phyloP scores from a whole-genome alignment of 2,797 vertebrate genomes.

The Xiphorhynchus erythropygius region DNA sequence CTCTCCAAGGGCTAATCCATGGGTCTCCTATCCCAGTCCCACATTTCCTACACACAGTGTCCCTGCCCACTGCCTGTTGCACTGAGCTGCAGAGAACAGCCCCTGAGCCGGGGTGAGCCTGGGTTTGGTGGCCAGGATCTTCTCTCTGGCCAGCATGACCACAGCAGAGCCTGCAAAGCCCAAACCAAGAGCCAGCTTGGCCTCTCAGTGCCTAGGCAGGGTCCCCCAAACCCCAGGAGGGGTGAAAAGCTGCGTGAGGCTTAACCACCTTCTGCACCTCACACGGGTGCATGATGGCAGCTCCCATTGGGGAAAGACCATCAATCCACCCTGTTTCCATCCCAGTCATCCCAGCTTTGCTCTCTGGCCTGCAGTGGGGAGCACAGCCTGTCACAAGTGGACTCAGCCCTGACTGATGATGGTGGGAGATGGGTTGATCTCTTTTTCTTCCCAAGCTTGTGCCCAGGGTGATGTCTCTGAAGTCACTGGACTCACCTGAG shows the following conservation, averaged over 20 bases:
- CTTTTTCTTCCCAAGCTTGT: background rate
- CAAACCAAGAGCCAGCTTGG: background rate
- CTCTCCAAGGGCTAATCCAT: rapidly evolving
- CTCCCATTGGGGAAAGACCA: background rate
- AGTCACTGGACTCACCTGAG: background rate
- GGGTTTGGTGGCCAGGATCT: background rate
- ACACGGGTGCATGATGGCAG: background rate
- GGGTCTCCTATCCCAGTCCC: background rate
- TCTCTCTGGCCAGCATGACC: background rate
- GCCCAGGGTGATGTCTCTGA: background rate
- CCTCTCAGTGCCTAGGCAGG: rapidly evolving
- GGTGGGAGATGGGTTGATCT: rapidly evolving
- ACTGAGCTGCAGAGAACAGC: background rate
- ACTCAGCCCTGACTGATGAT: background rate
- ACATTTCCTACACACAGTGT: rapidly evolving
- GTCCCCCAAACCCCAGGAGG: background rate
- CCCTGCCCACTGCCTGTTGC: background rate
- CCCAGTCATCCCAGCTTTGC: background rate
- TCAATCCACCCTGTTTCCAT: background rate
- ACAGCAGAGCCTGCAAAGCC: background rate
- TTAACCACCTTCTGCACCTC: background rate
- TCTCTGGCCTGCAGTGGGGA: background rate
- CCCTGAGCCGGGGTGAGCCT: rapidly evolving
- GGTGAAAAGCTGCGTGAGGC: rapidly evolving
- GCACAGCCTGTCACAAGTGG: rapidly evolving